Evolutionary conservation across 2,888 invertebrate genomes (phyloP).

Genomic region (Dinocampus coccinellae): DNA sequence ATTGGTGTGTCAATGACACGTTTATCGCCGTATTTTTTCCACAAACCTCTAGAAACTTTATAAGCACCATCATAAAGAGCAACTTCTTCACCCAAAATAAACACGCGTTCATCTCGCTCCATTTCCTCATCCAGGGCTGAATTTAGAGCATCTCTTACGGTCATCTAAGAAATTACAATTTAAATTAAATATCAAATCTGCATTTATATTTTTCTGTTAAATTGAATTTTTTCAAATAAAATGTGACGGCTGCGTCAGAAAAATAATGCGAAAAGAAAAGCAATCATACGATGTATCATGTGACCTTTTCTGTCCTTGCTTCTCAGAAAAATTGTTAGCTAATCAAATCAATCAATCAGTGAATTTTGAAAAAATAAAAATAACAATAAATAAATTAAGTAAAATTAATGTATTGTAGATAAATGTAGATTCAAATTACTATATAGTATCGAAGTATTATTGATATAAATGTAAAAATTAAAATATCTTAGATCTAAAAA

Average conservation of each 20-base stretch:
- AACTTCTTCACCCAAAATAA: constrained; percentile 96
- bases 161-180: constrained; percentile 74
- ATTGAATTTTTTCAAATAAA: neutral
- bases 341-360: constrained; percentile 37
- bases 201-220: neutral
- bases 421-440: too few relatives aligned
- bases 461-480: neutral
- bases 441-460: too few relatives aligned
- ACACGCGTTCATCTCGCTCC: constrained; percentile 90
- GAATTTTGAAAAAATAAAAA: constrained; percentile 10
- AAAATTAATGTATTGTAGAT: too few relatives aligned
- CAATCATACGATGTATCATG: constrained; percentile 36
- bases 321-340: constrained; percentile 40
- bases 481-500: too few relatives aligned
- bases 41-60: constrained; percentile 92
- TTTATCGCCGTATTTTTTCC: constrained; percentile 98
- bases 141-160: constrained; percentile 97
- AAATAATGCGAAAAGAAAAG: neutral
- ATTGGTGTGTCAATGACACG: constrained; percentile 98
- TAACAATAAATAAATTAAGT: constrained; percentile 13
- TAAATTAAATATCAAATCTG: neutral
- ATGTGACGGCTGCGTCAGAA: neutral
- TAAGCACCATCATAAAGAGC: constrained; percentile 99
- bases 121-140: constrained; percentile 97
- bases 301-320: constrained; percentile 52